A percentile compares a stretch with the other conserved stretches of the same genome.
Conservation (phyloP, 2,113 vertebrate species). For the Nycticryphes semicollaris region DNA sequence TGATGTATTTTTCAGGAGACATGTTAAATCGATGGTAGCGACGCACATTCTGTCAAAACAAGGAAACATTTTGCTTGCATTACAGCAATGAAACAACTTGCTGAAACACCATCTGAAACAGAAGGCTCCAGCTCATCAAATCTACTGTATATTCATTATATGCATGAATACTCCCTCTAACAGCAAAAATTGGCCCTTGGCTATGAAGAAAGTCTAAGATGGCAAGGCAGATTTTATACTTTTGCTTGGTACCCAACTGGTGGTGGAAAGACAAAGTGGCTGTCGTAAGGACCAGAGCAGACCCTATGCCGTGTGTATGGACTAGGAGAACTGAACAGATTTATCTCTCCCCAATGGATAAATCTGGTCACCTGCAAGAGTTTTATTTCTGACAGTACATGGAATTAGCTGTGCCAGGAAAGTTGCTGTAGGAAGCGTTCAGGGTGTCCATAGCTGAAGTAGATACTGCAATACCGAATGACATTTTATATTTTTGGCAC, state of each 20-base stretch:
- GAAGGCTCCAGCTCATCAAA: neutral
- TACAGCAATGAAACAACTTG: neutral
- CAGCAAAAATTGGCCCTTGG: conserved; percentile 35
- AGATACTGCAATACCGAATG: neutral
- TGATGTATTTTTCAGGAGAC: neutral
- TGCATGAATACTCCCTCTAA: neutral
- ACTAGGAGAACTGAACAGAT: neutral
- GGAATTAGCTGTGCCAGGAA: neutral
- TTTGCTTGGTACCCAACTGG: neutral
- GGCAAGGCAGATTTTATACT: neutral
- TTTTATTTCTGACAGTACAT: neutral
- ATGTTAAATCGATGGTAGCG: neutral
- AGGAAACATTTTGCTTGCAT: neutral
- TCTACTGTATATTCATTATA: neutral
- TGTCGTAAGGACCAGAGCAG: neutral
- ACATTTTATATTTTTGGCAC: neutral
- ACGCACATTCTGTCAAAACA: neutral
- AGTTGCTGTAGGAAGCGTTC: neutral
- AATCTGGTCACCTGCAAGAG: neutral
- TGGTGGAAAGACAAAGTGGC: neutral
- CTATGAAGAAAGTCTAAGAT: neutral
- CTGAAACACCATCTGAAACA: neutral
- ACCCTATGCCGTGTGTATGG: accelerated
- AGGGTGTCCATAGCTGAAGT: neutral
- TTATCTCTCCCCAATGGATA: neutral